Evolutionary conservation across 2,888 invertebrate species (phyloP).

Genomic region (Mellilla xanthometata): DNA sequence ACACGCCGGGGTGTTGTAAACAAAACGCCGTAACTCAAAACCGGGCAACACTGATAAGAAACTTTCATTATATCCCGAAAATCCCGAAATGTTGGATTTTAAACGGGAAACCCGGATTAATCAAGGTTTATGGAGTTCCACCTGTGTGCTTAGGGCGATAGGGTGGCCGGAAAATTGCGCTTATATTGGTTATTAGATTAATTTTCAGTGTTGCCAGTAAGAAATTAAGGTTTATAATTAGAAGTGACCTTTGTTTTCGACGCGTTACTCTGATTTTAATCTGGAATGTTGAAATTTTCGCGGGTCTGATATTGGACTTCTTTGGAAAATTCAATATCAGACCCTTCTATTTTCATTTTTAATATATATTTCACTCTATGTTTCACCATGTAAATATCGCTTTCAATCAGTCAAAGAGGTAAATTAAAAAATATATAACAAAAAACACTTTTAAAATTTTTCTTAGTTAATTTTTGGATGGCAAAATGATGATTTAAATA

Average conservation of each 20-base stretch:
- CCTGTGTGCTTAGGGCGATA: constrained; percentile 68
- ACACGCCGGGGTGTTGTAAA: constrained; percentile 43
- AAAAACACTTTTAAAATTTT: too few species aligned
- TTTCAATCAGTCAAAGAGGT: too few species aligned
- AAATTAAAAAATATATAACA: too few species aligned
- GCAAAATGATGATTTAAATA: too few species aligned
- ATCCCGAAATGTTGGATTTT: constrained; percentile 74
- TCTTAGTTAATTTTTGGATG: too few species aligned
- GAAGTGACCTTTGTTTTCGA: constrained; percentile 31
- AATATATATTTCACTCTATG: too few species aligned
- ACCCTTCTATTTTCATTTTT: too few species aligned
- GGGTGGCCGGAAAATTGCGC: constrained; percentile 61
- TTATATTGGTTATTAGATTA: constrained; percentile 67
- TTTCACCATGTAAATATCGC: too few species aligned
- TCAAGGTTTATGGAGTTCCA: constrained; percentile 68
- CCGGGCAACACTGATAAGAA: constrained; percentile 76
- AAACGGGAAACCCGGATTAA: constrained; percentile 64
- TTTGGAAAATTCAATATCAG: too few species aligned
- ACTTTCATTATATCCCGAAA: constrained; percentile 77
- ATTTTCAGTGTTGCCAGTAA: constrained; percentile 47
- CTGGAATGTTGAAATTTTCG: constrained; percentile 9
- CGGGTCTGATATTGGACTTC: not conserved
- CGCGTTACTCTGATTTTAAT: constrained; percentile 8
- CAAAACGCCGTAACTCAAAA: constrained; percentile 72
- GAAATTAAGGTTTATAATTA: constrained; percentile 47